Evolutionary conservation across 1,140 invertebrate species (phyloP).

Genomic region (Caerostris darwini): DNA sequence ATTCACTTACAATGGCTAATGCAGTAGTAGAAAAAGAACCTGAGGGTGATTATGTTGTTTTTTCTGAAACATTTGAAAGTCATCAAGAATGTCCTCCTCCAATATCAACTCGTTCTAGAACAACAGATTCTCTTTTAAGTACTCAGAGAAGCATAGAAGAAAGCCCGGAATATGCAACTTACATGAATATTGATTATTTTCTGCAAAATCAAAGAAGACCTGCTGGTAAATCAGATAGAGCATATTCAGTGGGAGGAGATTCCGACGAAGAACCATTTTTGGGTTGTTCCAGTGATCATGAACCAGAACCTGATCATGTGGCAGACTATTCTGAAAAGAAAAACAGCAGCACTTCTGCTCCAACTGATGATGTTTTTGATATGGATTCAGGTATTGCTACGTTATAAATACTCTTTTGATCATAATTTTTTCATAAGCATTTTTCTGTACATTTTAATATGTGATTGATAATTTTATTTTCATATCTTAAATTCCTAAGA

Average conservation of each 20-base stretch:
- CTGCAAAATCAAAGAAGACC: constrained; percentile 86
- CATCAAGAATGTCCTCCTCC: constrained; percentile 43
- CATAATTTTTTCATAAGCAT: not conserved
- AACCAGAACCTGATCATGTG: constrained; percentile 79
- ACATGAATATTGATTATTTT: constrained; percentile 95
- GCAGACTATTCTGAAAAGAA: constrained; percentile 69
- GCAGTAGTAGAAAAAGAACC: constrained; percentile 26
- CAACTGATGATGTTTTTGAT: constrained; percentile 80
- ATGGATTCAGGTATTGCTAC: constrained; percentile 80
- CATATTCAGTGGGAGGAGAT: constrained; percentile 71
- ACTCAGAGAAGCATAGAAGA: constrained; percentile 76
- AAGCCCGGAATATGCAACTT: constrained; percentile 84
- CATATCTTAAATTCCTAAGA: not conserved
- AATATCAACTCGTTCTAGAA: constrained; percentile 54
- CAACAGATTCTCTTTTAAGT: constrained; percentile 57
- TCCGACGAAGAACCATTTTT: constrained; percentile 80
- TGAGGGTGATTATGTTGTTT: constrained; percentile 77
- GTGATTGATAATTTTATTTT: not conserved
- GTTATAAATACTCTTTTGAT: not conserved
- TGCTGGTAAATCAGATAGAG: constrained; percentile 41
- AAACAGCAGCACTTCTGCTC: constrained; percentile 77
- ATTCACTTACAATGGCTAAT: not conserved
- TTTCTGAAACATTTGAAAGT: constrained; percentile 68
- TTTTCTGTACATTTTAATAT: not conserved
- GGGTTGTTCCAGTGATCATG: constrained; percentile 81